A percentile compares a stretch with the other conserved stretches of the same genome.
Conservation (phyloP, 2,113 vertebrate species). For the Megaceryle maxima region DNA sequence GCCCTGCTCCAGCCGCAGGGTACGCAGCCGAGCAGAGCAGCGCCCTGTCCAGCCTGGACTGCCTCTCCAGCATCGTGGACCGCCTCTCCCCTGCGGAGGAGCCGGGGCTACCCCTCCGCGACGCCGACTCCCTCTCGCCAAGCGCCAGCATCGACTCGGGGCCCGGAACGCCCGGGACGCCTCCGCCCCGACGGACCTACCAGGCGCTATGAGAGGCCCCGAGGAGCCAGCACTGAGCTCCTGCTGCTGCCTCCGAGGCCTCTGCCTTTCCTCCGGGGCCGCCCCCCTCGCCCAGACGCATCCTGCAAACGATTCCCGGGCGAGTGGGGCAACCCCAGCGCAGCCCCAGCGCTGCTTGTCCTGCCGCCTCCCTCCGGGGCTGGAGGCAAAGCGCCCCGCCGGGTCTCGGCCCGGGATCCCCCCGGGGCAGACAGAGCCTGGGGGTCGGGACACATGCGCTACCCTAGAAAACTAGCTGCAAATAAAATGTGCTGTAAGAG, state of each 20-base stretch:
- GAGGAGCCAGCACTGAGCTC: not conserved
- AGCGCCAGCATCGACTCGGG: slow-evolving; percentile 81
- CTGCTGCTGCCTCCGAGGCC: not conserved
- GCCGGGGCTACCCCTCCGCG: slow-evolving; percentile 65
- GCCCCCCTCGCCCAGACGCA: not conserved
- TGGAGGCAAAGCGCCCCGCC: not conserved
- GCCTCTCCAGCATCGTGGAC: slow-evolving; percentile 96
- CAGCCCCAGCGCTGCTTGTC: not conserved
- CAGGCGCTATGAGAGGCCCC: slow-evolving; percentile 85
- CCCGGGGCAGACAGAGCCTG: not conserved
- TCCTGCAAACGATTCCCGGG: not conserved
- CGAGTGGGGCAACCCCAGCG: not conserved
- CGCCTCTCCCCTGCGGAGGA: slow-evolving; percentile 84
- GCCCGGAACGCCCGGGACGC: slow-evolving; percentile 82
- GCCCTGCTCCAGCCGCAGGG: slow-evolving; percentile 58
- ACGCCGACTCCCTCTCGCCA: slow-evolving; percentile 76
- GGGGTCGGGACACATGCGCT: not conserved
- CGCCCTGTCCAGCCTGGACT: slow-evolving; percentile 89
- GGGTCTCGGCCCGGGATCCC: too few species aligned
- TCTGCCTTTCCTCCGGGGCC: not conserved
- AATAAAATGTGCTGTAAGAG: slow-evolving; percentile 68
- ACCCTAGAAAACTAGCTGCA: slow-evolving; percentile 51
- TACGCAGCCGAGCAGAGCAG: slow-evolving; percentile 69
- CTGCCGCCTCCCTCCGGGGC: not conserved
- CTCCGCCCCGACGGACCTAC: slow-evolving; percentile 85